Conservation (phyloP, 1,140 invertebrate species). For the Ptiloglossa arizonensis region DNA sequence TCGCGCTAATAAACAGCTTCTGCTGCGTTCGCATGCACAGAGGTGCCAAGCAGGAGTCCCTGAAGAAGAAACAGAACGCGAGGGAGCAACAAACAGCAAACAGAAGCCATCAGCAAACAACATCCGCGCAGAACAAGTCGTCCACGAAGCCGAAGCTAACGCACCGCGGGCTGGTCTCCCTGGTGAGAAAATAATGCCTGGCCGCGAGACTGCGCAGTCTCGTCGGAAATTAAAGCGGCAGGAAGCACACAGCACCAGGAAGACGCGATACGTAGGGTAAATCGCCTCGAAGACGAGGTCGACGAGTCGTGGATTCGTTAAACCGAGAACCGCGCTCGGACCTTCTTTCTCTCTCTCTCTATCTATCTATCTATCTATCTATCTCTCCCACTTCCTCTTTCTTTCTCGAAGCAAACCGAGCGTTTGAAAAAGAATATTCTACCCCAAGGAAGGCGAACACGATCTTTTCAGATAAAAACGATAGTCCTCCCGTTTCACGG, state of each 20-base stretch:
- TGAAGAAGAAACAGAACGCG: slow-evolving; percentile 71
- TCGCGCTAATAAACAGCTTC: slow-evolving; percentile 43
- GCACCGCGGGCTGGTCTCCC: slow-evolving; percentile 70
- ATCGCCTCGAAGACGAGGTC: background rate
- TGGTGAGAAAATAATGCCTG: slow-evolving; percentile 74
- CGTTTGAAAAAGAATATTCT: too few relatives aligned
- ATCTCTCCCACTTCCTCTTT: too few relatives aligned
- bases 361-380: too few relatives aligned
- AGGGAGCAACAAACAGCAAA: slow-evolving; percentile 61
- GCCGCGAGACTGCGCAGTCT: slow-evolving; percentile 65
- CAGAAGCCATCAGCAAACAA: slow-evolving; percentile 59
- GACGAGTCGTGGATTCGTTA: background rate
- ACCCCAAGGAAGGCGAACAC: background rate
- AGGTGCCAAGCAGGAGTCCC: slow-evolving; percentile 79
- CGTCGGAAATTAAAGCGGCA: slow-evolving; percentile 57
- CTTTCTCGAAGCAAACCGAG: too few relatives aligned
- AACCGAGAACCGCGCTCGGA: too few relatives aligned
- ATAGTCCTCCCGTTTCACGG: background rate
- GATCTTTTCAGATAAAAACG: background rate
- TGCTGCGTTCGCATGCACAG: slow-evolving; percentile 70
- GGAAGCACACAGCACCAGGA: background rate
- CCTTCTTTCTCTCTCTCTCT: too few relatives aligned
- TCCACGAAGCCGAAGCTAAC: slow-evolving; percentile 70
- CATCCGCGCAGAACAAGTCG: slow-evolving; percentile 52
- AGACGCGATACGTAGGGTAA: slow-evolving; percentile 4